Base-by-base conservation (phyloP, 2,113 vertebrate genomes). In the Campylorhamphus procurvoides region DNA sequence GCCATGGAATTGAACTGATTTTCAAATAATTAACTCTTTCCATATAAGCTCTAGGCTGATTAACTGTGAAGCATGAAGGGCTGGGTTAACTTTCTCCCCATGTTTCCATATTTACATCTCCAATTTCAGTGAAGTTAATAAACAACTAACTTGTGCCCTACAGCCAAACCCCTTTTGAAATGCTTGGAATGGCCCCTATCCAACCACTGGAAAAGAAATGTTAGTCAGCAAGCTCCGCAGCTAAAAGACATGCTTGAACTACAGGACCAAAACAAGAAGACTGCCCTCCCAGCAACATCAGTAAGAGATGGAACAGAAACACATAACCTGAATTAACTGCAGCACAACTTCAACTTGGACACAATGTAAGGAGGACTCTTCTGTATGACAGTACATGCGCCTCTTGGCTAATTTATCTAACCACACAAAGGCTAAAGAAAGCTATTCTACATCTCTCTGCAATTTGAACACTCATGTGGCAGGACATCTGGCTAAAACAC, bases 191-290 rank as follows among this genome's bases (percentile, higher is more conserved):
- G 19, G 63, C 16, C 15, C 7, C 47, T 18, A 27, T 6, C 17
- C 24, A 39, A 23, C 18, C 33, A 9, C 47, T n/a, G 50, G 20
- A 40, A 66, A 82, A 47, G 35, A 64, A 52, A 74, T 15, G 1
- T 63, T 23, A 67, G 35, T 16, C 7, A 2, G 46, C 58, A 46
- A 62, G 14, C 23, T 42, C 5, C 0, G 0, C 14, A 53, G 37
- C 42, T 63, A 39, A 28, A 67, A 56, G 19, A 66, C 66, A 46
- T 27, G 46, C 27, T 58, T 52, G 7, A 49, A 58, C 16, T 50
- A 17, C 0, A 0, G 58, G 63, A 76, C 31, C 52, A 84, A 72
- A 71, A 18, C 23, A 68, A 29, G 0, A 0, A 56, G 60, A n/a
- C 7, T 60, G 39, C 23, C 18, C 33, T 68, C 59, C 50, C 12